Percentiles rank a stretch among this genome's conserved stretches.
Evolutionary conservation across 2,888 invertebrate species (phyloP).

Genomic region (Philereme vetulata): DNA sequence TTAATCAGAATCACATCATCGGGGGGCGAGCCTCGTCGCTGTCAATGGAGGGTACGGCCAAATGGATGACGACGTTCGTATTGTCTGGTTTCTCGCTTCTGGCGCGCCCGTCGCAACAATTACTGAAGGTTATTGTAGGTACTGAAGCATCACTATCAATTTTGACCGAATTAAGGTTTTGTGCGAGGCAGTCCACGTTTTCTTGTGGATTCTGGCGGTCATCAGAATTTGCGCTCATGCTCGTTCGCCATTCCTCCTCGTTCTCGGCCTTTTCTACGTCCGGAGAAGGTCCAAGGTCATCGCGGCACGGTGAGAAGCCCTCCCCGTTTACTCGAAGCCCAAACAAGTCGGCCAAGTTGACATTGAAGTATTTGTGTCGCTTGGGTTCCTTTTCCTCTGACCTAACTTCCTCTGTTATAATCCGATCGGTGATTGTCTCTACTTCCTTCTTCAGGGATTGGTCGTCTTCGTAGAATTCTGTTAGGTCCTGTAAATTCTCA

Average conservation of each 20-base stretch:
- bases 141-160: constrained; percentile 71
- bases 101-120: constrained; percentile 70
- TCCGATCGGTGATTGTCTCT: constrained; percentile 66
- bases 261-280: constrained; percentile 63
- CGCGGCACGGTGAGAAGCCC: constrained; percentile 61
- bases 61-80: constrained; percentile 66
- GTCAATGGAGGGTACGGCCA: constrained; percentile 76
- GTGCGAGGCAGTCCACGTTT: constrained; percentile 63
- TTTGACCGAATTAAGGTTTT: constrained; percentile 64
- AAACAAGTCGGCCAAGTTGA: constrained; percentile 72
- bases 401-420: constrained; percentile 61
- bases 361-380: constrained; percentile 67
- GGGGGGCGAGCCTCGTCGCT: constrained; percentile 78
- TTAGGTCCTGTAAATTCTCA: constrained; percentile 72
- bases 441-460: constrained; percentile 63
- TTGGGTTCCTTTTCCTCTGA: constrained; percentile 40
- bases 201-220: constrained; percentile 53
- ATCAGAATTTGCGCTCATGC: constrained; percentile 72
- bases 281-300: constrained; percentile 59
- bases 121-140: constrained; percentile 78
- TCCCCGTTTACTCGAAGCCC: constrained; percentile 70
- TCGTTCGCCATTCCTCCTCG: constrained; percentile 80
- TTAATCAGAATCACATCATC: constrained; percentile 62
- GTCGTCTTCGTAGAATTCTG: constrained; percentile 81
- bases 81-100: constrained; percentile 61